Evolutionary conservation across 2,797 vertebrate species (phyloP), one percentile per base, ranked within the genome.

Genomic region (Acipenser oxyrinchus): DNA sequence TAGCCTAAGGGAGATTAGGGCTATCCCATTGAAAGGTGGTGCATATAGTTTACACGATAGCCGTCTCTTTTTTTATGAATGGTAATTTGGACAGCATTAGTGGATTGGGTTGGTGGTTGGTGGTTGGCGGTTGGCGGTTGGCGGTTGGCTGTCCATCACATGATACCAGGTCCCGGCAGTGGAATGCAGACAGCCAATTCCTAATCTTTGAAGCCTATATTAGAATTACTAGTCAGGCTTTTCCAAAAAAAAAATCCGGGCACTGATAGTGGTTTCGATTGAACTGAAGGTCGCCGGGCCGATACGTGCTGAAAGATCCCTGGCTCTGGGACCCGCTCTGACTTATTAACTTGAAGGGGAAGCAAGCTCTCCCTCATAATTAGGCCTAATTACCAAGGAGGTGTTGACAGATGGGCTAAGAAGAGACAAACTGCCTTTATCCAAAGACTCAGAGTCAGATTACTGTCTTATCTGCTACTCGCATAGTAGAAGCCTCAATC

Each of bases 361-460:
- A 94, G 94, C 94, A 85, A 93, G 94, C 91, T 88, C 93, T 95
- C 92, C 93, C 93, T 97, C 95, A 99, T 99, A 98, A 99, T 99
- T 97, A 98, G 93, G 93, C 95, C 94, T 99, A 98, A 99, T 99
- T 99, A 96, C 92, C 90, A 87, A 84, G 84, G 88, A 97, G 94
- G 97, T 97, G 96, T 96, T 96, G 97, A 99, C 93, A 97, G 96
- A 97, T 75, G 63, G 81, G 87, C 93, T 90, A 92, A 93, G 92
- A 96, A 92, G 94, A 96, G 95, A 99, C 95, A 99, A 98, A 96
- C 95, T 98, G 94, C 93, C 95, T 98, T 98, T 99, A 99, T 99
- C 93, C 96, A 85, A 63, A 81, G 92, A 92, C 93, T 96, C 94
- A 94, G 97, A 98, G 93, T 99, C 95, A 88, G 94, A 95, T 99